These are phyloP conservation scores for Papilio demoleus DNA, from an alignment of 2,888 invertebrate genomes.

Conservation along the genomic window DNA sequence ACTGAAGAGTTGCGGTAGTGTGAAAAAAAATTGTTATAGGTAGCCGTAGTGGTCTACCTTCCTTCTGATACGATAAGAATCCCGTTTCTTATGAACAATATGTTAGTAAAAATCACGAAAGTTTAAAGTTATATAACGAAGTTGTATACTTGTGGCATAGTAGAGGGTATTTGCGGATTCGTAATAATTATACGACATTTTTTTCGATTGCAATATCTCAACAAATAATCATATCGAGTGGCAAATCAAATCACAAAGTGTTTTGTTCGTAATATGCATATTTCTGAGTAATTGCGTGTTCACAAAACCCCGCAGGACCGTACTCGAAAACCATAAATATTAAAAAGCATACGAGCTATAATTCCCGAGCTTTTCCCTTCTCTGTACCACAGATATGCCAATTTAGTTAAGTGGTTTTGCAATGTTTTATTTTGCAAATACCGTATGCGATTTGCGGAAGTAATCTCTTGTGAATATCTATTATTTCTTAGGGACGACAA, in stretches of 20 bases:
- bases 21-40: too few species aligned
- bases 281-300: constrained; percentile 35
- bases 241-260: not conserved
- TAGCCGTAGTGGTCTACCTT: too few species aligned
- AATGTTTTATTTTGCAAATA: constrained; percentile 26
- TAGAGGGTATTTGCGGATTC: too few species aligned
- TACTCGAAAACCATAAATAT: constrained; percentile 35
- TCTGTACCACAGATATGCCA: constrained; percentile 35
- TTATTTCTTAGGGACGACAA: not conserved
- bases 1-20: too few species aligned
- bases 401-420: constrained; percentile 35
- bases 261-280: constrained; percentile 1
- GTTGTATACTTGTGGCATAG: too few species aligned
- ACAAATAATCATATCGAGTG: not conserved
- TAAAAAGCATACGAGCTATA: constrained; percentile 26
- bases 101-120: too few species aligned
- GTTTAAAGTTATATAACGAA: too few species aligned
- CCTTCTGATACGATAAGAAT: too few species aligned
- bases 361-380: constrained; percentile 29
- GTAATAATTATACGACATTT: too few species aligned
- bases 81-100: too few species aligned
- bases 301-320: constrained; percentile 26
- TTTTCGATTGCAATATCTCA: too few species aligned
- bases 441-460: constrained; percentile 6
- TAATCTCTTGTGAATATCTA: not conserved